Conservation (phyloP, 1,140 invertebrate genomes). For the Caenorhabditis inopinata region DNA sequence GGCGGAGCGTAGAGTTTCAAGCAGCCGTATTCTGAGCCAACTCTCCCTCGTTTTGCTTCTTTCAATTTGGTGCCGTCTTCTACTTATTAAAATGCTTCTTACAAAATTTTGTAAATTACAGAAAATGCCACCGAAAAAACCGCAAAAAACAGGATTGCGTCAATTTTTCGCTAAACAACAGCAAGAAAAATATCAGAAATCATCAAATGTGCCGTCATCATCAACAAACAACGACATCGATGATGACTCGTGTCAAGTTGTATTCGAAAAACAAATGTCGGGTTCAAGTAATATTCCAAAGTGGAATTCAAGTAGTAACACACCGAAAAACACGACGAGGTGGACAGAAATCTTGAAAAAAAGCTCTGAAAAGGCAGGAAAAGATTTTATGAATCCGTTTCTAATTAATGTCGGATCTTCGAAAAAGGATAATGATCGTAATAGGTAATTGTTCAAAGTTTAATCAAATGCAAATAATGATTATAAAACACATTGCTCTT, state of each 20-base stretch:
- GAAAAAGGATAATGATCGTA: neutral
- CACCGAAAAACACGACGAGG: neutral
- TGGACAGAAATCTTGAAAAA: neutral
- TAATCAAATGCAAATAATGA: neutral
- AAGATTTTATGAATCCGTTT: neutral
- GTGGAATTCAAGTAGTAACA: neutral
- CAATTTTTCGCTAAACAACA: slow-evolving; percentile 17
- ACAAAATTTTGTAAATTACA: neutral
- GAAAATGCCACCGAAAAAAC: neutral
- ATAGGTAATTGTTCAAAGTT: neutral
- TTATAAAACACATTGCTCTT: neutral
- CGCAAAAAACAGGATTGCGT: neutral
- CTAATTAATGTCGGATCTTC: neutral
- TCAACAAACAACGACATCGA: too few relatives aligned
- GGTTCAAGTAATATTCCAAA: neutral
- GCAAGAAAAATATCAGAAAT: neutral
- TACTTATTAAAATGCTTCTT: too few relatives aligned
- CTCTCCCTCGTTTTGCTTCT: too few relatives aligned
- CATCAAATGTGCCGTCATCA: neutral
- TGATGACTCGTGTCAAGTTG: neutral
- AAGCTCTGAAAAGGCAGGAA: neutral
- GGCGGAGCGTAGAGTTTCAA: too few relatives aligned
- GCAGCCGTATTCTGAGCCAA: too few relatives aligned
- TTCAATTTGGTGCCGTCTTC: too few relatives aligned
- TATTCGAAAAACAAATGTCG: neutral